phyloP scores from a whole-genome alignment of 2,888 invertebrate genomes.

The Rhimphoctona megacephalus region DNA sequence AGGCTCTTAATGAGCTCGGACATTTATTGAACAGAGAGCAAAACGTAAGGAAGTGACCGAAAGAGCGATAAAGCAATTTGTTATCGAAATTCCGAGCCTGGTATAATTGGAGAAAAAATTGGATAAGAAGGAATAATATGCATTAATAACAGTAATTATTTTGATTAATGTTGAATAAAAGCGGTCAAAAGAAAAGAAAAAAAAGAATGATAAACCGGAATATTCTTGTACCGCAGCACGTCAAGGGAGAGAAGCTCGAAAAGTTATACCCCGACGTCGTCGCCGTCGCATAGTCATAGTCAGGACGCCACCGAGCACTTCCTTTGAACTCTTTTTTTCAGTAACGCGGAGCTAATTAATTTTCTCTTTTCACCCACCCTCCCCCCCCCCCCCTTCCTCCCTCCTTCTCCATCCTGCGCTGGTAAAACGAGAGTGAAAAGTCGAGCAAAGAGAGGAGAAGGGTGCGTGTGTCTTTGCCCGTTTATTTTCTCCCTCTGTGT shows the following conservation, averaged over 20 bases:
- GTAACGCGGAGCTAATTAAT: conserved; percentile 80
- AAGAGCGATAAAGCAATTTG: neutral
- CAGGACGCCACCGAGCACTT: conserved; percentile 75
- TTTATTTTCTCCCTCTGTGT: conserved; percentile 64
- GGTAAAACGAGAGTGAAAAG: conserved; percentile 6
- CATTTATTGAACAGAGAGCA: neutral
- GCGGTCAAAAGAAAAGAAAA: neutral
- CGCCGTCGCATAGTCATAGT: conserved; percentile 70
- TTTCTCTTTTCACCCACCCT: conserved; percentile 70
- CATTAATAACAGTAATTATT: neutral
- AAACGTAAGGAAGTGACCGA: neutral
- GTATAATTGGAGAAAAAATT: neutral
- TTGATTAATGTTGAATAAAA: neutral
- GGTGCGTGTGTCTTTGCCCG: conserved; percentile 58
- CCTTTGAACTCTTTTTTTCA: conserved; percentile 81
- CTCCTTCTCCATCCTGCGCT: conserved; percentile 24
- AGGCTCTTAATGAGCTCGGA: neutral
- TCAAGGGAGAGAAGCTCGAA: conserved; percentile 56
- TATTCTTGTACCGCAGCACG: neutral
- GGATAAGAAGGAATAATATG: neutral
- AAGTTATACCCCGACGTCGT: conserved; percentile 56
- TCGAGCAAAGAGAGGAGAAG: neutral
- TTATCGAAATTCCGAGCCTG: neutral
- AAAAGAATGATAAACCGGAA: neutral
- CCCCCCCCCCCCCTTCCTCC: conserved; percentile 32